Base-by-base conservation (phyloP, 2,113 vertebrate genomes). In the Tricholaema leucomelas region DNA sequence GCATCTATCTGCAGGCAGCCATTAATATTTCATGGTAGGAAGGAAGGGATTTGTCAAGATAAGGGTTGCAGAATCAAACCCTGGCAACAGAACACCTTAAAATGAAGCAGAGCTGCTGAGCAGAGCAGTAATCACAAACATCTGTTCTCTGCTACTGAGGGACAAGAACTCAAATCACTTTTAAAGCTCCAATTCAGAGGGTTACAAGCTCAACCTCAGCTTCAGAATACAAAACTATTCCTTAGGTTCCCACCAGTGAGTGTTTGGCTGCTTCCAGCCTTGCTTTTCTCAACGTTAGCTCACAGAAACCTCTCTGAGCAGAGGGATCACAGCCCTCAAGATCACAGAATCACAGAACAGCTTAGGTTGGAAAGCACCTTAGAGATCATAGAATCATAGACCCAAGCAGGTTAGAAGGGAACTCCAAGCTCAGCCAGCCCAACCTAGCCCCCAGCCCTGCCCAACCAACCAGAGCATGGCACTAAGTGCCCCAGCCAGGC, bases 41-140 rank as follows among this genome's bases (percentile, higher is more conserved):
- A 87, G 61, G 61, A 5, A 24, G n/a, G 36, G 42, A 95, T 93
- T 91, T 93, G 65, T 95, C 78, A 89, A 88, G 88, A 23, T 58
- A 83, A 83, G 52, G 38, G 31, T 61, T 93, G 85, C n/a, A 85
- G 63, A 91, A 90, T 50, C 65, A 67, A 95, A 92, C 19, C 48
- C 17, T 28, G 18, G 20, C 31, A 91, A 66, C 11, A 63, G 70
- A 86, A 78, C 66, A 84, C 48, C 75, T 92, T 84, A 80, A 89
- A 91, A 70, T 18, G 54, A 94, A 93, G 44, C 19, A 72, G 65
- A 86, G 60, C 38, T 88, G 76, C 72, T 10, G 6, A 92, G 74
- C 28, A 69, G 60, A 92, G 90, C 23, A 85, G 52, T 36, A 86
- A 93, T 88, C 8, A 1, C 50, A 81, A 66, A 88, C 67, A 90